Evolutionary conservation across 2,888 invertebrate genomes (phyloP).

Genomic region (Marronus borbonicus): DNA sequence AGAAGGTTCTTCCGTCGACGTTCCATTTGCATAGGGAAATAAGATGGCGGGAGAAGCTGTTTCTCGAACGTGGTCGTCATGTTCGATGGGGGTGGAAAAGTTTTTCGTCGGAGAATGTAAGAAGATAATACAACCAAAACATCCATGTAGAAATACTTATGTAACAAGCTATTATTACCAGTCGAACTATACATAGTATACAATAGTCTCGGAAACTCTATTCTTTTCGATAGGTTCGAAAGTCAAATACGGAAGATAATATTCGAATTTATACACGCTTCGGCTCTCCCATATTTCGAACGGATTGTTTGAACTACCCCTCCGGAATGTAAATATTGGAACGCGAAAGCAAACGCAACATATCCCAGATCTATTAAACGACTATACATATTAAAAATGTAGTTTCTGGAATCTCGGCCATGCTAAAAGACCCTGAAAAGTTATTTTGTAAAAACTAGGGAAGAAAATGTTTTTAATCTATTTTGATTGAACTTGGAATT

Average conservation of each 20-base stretch:
- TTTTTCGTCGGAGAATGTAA: not conserved
- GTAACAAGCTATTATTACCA: too few relatives aligned
- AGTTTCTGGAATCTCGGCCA: not conserved
- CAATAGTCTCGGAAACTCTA: too few relatives aligned
- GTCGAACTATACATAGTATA: too few relatives aligned
- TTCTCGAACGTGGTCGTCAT: too few relatives aligned
- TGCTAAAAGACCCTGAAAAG: not conserved
- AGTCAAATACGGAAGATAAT: constrained; percentile 10
- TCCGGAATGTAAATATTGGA: constrained; percentile 3
- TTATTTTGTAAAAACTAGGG: not conserved
- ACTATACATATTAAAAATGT: not conserved
- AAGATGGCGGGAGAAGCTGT: too few relatives aligned
- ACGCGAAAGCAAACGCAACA: not conserved
- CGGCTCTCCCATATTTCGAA: not conserved
- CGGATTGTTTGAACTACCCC: not conserved
- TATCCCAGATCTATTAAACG: not conserved
- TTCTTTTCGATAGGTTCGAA: not conserved
- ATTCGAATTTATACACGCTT: not conserved
- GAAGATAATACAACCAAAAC: too few relatives aligned
- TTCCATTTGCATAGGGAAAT: too few relatives aligned
- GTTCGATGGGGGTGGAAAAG: too few relatives aligned
- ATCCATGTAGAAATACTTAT: too few relatives aligned
- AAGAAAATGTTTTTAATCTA: not conserved
- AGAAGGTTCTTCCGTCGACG: too few relatives aligned
- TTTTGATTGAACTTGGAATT: too few relatives aligned